These are phyloP conservation scores for Digitonthophagus gazella DNA, from an alignment of 2,888 invertebrate species.

Conservation along the genomic window DNA sequence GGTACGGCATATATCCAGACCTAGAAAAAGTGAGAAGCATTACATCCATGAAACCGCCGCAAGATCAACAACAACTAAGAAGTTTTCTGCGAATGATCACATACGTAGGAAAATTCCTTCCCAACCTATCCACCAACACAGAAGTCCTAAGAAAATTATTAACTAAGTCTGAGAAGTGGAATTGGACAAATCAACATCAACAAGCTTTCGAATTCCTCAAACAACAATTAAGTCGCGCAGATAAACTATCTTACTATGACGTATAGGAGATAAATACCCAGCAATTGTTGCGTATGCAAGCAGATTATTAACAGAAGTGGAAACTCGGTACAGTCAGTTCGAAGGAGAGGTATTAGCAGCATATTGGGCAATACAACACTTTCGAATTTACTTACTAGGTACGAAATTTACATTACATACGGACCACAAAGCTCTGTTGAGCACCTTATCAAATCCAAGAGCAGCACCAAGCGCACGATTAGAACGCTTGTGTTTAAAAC, in stretches of 20 bases:
- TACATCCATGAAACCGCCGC: conserved; percentile 38
- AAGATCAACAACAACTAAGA: conserved; percentile 33
- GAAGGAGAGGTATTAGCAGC: conserved; percentile 15
- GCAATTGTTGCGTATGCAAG: conserved; percentile 12
- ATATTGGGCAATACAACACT: conserved; percentile 17
- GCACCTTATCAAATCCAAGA: conserved; percentile 17
- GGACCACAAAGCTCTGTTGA: conserved; percentile 16
- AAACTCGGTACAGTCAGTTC: conserved; percentile 18
- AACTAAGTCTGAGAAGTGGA: conserved; percentile 20
- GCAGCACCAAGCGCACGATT: conserved; percentile 14
- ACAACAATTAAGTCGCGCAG: background rate
- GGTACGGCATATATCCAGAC: conserved; percentile 37
- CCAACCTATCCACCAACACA: conserved; percentile 25
- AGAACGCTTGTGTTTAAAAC: conserved; percentile 16
- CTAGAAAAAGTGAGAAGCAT: too few species aligned
- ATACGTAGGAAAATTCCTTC: conserved; percentile 34
- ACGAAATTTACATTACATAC: conserved; percentile 13
- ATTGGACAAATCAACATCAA: conserved; percentile 18
- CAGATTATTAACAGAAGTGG: conserved; percentile 7
- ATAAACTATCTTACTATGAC: conserved; percentile 13
- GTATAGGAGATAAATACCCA: conserved; percentile 4
- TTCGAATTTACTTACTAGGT: conserved; percentile 16
- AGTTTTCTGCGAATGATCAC: conserved; percentile 40
- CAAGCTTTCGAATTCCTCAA: conserved; percentile 12
- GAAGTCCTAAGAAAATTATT: conserved; percentile 15